Evolutionary conservation across 2,888 invertebrate species (phyloP), one percentile per base, ranked within the genome.

Genomic region (Archips xylosteana): DNA sequence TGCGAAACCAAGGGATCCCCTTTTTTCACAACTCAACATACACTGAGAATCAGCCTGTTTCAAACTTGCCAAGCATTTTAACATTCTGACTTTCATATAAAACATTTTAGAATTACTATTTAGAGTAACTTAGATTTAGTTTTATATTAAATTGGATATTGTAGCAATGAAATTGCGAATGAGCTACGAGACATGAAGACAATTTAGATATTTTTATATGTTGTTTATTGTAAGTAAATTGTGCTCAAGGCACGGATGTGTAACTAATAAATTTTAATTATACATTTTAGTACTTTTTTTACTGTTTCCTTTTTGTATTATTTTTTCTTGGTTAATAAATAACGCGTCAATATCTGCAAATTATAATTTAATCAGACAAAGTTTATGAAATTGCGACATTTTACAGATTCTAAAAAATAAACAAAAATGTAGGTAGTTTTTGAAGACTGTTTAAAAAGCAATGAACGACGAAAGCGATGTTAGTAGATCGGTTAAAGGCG

Each of bases 171-270:
- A 80, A 82, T 84, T 85, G 83, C 80, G 76, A 75, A 72, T 75
- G 65, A 76, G 78, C 78, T 78, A 76, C 76, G 75, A 74, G 77
- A 73, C 65, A 54, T 69, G 59, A 59, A 70, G 13, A 70, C 75
- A 76, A 66, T 73, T 67, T 70, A 76, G 78, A 84, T 85, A 88
- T 89, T 88, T 89, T 87, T 87, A 79, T 88, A 86, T 78, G 78
- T 79, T 81, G 78, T 82, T 82, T 86, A 79, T 47, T 65, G 60
- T 80, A 79, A 79, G 77, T 71, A 77, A 76, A 54, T 42, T 78
- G 82, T 85, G 87, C 83, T 76, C 70, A 78, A 77, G 73, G 81
- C 82, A 83, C 80, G 74, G n/a, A 75, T 80, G 80, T 86, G 82
- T 83, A 80, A 81, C 75, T 80, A 87, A 88, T 87, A 86, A 87